Evolutionary conservation across 1,140 invertebrate genomes (phyloP), one percentile per base, ranked within the genome.

Genomic region (Contarinia nasturtii): DNA sequence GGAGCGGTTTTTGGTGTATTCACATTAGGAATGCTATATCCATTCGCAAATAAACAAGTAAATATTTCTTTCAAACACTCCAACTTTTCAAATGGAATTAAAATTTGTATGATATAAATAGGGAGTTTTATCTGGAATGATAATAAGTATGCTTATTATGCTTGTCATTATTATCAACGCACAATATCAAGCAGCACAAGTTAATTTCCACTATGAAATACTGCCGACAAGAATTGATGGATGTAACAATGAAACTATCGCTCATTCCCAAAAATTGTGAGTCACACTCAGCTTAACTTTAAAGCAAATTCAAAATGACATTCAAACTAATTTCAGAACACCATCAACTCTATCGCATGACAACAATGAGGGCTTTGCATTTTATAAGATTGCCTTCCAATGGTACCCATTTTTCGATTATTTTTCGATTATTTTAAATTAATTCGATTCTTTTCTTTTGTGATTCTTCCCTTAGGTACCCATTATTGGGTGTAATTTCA

Each of bases 91-190:
- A n/a, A 41, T 18, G 11, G 4, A 18, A 38, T 38, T 17, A 2
- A 20, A 19, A 33, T 5, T 27, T 2, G 14, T 45, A 12, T 14
- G 11, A 12, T 7, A 2, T 18, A 7, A 10, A 19, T 48, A 86
- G 80, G 84, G 84, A 22, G 84, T 82, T 0, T 65, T 79, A 46
- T 60, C 65, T 20, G 83, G 84, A 12, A 72, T 78, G 0, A 33
- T 83, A 0, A 56, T 69, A 19, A 75, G 80, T 49, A 59, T 88
- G 3, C 55, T 66, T 2, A 63, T 81, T 14, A 75, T 83, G 51
- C 68, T 80, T n/a, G 86, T 79, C 79, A 75, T 90, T 19, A 82
- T 82, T 2, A 66, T 83, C 21, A 81, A 81, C 4, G 75, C 78
- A 1, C 82, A 86, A 57, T 64, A 78, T 11, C 70, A 75, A 27